A percentile compares a stretch with the other conserved stretches of the same genome.
Evolutionary conservation across 1,140 invertebrate species (phyloP).

Genomic region (Dendroctonus ponderosae): DNA sequence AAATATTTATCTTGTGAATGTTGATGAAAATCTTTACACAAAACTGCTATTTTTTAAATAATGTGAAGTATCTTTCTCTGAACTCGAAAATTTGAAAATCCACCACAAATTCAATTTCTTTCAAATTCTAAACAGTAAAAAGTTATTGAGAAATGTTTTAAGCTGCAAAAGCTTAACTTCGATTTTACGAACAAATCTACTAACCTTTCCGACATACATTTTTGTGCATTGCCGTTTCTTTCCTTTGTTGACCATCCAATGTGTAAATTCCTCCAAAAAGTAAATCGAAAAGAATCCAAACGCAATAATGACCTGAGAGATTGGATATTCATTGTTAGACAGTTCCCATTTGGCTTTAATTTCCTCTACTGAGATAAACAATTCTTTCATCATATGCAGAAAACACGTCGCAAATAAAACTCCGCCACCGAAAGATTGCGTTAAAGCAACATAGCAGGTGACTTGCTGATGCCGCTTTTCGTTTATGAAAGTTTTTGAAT

Average conservation of each 20-base stretch:
- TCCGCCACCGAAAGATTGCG: slow-evolving; percentile 64
- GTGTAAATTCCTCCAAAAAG: slow-evolving; percentile 58
- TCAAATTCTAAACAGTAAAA: too few species aligned
- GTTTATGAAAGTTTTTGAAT: slow-evolving; percentile 40
- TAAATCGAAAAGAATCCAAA: slow-evolving; percentile 63
- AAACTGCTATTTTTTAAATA: too few species aligned
- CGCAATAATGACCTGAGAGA: slow-evolving; percentile 59
- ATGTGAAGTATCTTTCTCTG: too few species aligned
- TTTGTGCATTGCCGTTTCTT: slow-evolving; percentile 12
- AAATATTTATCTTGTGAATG: too few species aligned
- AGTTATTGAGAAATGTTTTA: too few species aligned
- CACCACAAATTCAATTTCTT: too few species aligned
- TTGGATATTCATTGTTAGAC: slow-evolving; percentile 48
- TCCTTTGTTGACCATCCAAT: slow-evolving; percentile 40
- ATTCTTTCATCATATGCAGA: slow-evolving; percentile 65
- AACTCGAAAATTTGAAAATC: too few species aligned
- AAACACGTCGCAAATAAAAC: slow-evolving; percentile 68
- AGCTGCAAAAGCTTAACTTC: too few species aligned
- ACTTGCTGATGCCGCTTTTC: slow-evolving; percentile 43
- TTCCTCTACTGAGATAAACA: slow-evolving; percentile 48
- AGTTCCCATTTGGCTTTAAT: slow-evolving; percentile 39
- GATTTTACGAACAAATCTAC: background rate
- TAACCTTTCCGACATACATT: slow-evolving; percentile 7
- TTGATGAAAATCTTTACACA: too few species aligned
- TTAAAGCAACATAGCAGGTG: slow-evolving; percentile 45